phyloP scores from a whole-genome alignment of 2,888 invertebrate species.

The Andricus curvator region DNA sequence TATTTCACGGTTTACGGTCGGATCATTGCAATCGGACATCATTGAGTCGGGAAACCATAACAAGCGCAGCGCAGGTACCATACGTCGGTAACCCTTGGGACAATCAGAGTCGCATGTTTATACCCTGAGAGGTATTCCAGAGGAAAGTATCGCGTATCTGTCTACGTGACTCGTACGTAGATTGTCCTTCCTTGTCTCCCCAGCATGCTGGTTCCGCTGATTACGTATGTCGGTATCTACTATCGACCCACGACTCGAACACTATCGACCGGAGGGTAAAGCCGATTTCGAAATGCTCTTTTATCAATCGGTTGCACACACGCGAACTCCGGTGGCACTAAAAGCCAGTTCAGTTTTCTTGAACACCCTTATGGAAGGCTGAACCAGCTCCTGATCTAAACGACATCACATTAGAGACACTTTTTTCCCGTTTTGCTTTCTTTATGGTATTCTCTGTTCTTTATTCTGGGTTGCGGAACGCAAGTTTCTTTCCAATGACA shows the following conservation, averaged over 20 bases:
- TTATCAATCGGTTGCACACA: conserved; percentile 45
- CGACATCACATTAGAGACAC: conserved; percentile 19
- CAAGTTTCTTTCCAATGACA: background rate
- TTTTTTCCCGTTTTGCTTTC: background rate
- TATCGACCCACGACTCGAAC: conserved; percentile 43
- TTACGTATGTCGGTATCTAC: conserved; percentile 50
- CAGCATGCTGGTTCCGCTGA: conserved; percentile 47
- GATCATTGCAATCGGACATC: conserved; percentile 68
- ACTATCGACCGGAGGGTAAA: conserved; percentile 49
- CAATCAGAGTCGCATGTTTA: conserved; percentile 62
- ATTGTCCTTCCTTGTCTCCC: conserved; percentile 55
- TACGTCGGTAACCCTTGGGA: conserved; percentile 44
- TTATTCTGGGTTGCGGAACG: background rate
- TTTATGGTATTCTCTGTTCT: background rate
- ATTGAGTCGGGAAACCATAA: conserved; percentile 67
- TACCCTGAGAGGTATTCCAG: conserved; percentile 32
- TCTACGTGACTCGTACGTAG: conserved; percentile 43
- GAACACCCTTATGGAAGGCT: conserved; percentile 16
- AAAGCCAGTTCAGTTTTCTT: background rate
- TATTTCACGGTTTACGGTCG: conserved; percentile 66
- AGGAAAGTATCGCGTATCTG: conserved; percentile 23
- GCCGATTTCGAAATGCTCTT: conserved; percentile 50
- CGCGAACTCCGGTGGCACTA: conserved; percentile 36
- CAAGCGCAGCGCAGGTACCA: conserved; percentile 52
- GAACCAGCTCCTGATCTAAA: conserved; percentile 28